Evolutionary conservation across 2,888 invertebrate genomes (phyloP), one percentile per base, ranked within the genome.

Genomic region (Bibio marci): DNA sequence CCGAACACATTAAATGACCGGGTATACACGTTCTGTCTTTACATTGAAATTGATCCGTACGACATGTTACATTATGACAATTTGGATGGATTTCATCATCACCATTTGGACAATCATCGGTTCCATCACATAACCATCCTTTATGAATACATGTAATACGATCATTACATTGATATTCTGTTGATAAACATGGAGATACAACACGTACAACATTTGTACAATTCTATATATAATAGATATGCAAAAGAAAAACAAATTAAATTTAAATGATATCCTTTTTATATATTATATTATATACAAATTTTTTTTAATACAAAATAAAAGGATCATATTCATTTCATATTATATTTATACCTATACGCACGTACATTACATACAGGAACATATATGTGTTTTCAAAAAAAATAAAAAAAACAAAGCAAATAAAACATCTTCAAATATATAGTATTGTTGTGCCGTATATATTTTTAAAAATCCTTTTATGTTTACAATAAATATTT

Each of bases 41-140:
- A 58, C 91, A 92, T 53, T 82, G 81, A 59, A 86, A 91, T 61
- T 90, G 86, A 64, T 90, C 87, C 0, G 76, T 66, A 34, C 82
- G 67, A 62, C 91, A 92, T 19, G 80, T 82, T 49, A 78, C 63
- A 52, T 79, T 81, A 34, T 69, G 71, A 48, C 83, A 76, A 51
- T 52, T 53, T 35, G 69, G 67, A 0, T 68, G 64, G 1, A 71
- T 66, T 57, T 88, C 88, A 54, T 88, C 88, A 0, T 76, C 76
- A 25, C 82, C 85, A 51, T 80, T 78, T 0, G 80, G 76, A 51
- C 88, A 90, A 57, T 88, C 88, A 34, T 66, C 67, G 48, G 81
- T 80, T 2, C 83, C 85, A 50, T 88, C 88, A 54, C 87, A 88
- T 11, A 87, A 66, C 85, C 86, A 88, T 18, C 70, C 73, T 43